These are phyloP conservation scores for Enteromius radiatus DNA, from an alignment of 2,797 vertebrate species.

Conservation along the genomic window DNA sequence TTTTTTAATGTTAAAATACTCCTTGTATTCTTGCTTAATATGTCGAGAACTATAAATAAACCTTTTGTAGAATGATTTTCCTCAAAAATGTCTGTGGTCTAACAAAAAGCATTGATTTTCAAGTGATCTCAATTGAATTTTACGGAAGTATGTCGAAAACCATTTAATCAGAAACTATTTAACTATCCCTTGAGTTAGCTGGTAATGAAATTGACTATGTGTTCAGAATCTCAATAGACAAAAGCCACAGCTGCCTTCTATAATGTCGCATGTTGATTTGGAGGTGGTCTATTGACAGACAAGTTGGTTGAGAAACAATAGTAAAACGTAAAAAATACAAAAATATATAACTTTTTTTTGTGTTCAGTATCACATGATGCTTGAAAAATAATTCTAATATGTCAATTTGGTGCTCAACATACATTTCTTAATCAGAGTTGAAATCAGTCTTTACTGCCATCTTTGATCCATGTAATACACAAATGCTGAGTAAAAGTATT, in stretches of 20 bases:
- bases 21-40: not conserved
- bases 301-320: not conserved
- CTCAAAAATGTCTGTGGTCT: not conserved
- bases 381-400: not conserved
- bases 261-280: not conserved
- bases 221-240: not conserved
- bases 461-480: not conserved
- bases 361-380: not conserved
- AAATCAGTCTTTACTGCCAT: not conserved
- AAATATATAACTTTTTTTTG: not conserved
- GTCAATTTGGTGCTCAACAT: not conserved
- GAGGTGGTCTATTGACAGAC: not conserved
- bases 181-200: slow-evolving; percentile 5
- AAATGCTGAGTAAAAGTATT: not conserved
- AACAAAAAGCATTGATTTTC: not conserved
- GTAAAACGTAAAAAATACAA: not conserved
- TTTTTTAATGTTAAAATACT: slow-evolving; percentile 14
- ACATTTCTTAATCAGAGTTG: not conserved
- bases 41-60: not conserved
- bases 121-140: not conserved
- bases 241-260: not conserved
- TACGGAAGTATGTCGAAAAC: not conserved
- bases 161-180: slow-evolving; percentile 3
- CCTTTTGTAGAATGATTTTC: not conserved
- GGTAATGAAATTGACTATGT: not conserved